A percentile compares a stretch with the other conserved stretches of the same genome.
Evolutionary conservation across 2,797 vertebrate species (phyloP).

Genomic region (Geotrypetes seraphini): DNA sequence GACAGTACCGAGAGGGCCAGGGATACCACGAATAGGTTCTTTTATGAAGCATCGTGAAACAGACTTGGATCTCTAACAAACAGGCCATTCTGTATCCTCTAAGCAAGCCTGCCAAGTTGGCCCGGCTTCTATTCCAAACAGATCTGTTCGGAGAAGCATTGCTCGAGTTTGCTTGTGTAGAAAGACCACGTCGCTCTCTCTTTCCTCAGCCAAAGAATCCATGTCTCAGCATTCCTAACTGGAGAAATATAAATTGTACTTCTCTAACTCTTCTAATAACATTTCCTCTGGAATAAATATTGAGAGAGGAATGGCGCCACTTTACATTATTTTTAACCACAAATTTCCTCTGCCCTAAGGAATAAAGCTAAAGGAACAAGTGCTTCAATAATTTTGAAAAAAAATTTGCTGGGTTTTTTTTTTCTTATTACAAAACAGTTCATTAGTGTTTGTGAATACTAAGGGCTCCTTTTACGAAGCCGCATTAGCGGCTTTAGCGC

Average conservation of each 20-base stretch:
- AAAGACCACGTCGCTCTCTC: neutral
- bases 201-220: neutral
- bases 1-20: neutral
- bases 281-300: conserved; percentile 19
- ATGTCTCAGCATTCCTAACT: neutral
- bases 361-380: no score
- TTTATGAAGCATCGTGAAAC: neutral
- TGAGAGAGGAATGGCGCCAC: conserved; percentile 6
- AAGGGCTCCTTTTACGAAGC: no score
- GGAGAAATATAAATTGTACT: conserved; percentile 10
- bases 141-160: neutral
- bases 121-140: accelerated
- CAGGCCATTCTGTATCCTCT: neutral
- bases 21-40: neutral
- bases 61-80: neutral
- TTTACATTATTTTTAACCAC: conserved; percentile 22
- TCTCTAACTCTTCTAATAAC: conserved; percentile 22
- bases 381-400: no score
- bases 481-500: no score
- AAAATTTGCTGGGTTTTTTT: no score
- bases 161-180: neutral
- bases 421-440: no score
- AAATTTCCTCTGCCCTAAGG: conserved; percentile 1
- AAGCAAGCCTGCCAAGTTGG: neutral
- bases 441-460: no score